Conservation (phyloP, 2,113 vertebrate species). For the Rana temporaria region DNA sequence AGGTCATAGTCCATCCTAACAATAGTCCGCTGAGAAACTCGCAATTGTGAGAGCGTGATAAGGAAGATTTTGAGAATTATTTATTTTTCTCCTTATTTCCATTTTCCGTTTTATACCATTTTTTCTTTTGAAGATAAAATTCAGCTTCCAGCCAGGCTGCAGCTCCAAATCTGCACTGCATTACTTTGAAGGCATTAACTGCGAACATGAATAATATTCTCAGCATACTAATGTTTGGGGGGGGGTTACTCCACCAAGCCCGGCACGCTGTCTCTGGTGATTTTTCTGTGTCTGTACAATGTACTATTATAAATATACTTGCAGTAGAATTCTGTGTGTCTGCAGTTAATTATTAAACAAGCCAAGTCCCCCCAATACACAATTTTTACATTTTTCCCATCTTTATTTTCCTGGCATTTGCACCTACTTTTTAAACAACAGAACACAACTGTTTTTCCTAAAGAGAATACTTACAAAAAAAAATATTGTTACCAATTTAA, state of each 20-base stretch:
- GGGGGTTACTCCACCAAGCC: constrained; percentile 1
- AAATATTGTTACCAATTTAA: too few species aligned
- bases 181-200: constrained; percentile 42
- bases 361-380: not conserved
- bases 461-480: too few species aligned
- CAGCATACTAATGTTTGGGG: constrained; percentile 20
- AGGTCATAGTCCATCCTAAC: too few species aligned
- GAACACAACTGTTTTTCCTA: too few species aligned
- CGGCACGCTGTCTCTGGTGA: constrained; percentile 7
- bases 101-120: not conserved
- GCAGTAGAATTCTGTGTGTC: constrained; percentile 19
- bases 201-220: constrained; percentile 27
- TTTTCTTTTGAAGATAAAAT: constrained; percentile 40
- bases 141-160: constrained; percentile 7
- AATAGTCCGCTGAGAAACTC: too few species aligned
- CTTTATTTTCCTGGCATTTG: not conserved
- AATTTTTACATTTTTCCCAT: not conserved
- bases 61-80: not conserved
- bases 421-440: not conserved
- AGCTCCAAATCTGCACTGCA: constrained; percentile 4
- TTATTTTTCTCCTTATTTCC: not conserved
- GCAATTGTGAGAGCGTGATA: too few species aligned
- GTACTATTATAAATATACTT: constrained; percentile 26
- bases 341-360: constrained; percentile 45
- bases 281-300: constrained; percentile 26